These are phyloP conservation scores for Alectoris magna DNA, from an alignment of 2,797 vertebrate genomes.

Conservation along the genomic window DNA sequence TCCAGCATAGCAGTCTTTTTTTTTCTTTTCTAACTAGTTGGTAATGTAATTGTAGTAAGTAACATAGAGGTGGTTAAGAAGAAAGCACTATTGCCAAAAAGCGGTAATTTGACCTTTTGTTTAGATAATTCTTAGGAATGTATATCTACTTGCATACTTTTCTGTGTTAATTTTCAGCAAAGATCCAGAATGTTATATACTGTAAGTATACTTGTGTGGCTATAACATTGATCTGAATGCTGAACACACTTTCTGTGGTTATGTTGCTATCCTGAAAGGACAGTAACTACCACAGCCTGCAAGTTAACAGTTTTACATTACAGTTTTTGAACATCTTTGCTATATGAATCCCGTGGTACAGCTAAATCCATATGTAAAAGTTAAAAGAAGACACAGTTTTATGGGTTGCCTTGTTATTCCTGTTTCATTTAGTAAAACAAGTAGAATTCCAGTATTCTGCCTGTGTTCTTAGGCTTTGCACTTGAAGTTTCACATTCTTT, in stretches of 20 bases:
- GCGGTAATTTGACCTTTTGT: background rate
- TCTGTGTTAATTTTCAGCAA: background rate
- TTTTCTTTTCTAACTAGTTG: background rate
- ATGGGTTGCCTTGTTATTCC: background rate
- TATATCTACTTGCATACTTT: background rate
- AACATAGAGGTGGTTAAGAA: background rate
- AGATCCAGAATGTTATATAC: background rate
- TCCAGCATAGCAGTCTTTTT: background rate
- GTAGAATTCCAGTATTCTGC: background rate
- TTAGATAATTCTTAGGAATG: background rate
- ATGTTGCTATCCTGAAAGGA: background rate
- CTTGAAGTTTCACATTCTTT: background rate
- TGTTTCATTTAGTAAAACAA: background rate
- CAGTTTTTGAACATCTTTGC: background rate
- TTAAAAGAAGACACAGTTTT: background rate
- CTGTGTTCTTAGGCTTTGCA: background rate
- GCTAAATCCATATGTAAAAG: background rate
- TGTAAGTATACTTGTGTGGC: fast-evolving
- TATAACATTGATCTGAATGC: background rate
- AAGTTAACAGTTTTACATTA: background rate
- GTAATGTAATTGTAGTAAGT: background rate
- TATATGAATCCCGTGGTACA: background rate
- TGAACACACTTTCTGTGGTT: background rate
- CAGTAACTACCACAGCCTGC: background rate
- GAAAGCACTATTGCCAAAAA: background rate